Evolutionary conservation across 2,888 invertebrate species (phyloP).

Genomic region (Steinernema hermaphroditum): DNA sequence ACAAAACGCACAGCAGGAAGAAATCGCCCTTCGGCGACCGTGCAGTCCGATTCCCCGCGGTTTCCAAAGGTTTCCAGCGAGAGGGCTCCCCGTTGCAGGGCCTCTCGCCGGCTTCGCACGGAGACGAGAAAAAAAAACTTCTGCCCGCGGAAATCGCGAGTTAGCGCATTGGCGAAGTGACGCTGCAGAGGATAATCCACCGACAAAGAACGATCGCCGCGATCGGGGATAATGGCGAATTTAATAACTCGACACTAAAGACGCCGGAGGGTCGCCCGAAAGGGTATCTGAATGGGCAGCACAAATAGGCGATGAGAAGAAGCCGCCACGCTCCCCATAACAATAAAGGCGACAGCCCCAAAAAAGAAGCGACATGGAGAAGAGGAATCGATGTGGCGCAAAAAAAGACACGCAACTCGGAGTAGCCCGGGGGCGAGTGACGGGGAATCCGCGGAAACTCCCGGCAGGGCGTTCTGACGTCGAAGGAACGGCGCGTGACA

Average conservation of each 20-base stretch:
- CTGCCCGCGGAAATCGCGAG: no score
- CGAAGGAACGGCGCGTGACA: neutral
- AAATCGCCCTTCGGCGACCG: no score
- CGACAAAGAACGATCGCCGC: no score
- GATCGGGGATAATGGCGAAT: neutral
- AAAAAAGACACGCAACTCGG: slow-evolving; percentile 2
- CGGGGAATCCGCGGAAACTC: neutral
- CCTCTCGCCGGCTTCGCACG: no score
- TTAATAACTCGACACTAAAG: neutral
- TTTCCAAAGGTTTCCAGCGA: no score
- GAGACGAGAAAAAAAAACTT: no score
- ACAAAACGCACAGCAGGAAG: no score
- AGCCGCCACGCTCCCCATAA: slow-evolving; percentile 23
- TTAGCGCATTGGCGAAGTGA: no score
- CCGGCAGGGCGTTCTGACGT: neutral
- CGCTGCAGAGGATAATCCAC: no score
- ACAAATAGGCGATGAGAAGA: slow-evolving; percentile 23
- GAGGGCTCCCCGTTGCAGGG: no score
- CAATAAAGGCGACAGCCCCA: slow-evolving; percentile 22
- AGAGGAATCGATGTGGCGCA: slow-evolving; percentile 23
- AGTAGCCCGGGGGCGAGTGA: neutral
- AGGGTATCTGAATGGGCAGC: slow-evolving; percentile 15
- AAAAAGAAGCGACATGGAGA: slow-evolving; percentile 25
- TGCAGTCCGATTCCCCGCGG: no score
- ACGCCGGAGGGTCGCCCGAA: neutral